phyloP scores from a whole-genome alignment of 2,113 vertebrate genomes.

The Myrmecophaga tridactyla region DNA sequence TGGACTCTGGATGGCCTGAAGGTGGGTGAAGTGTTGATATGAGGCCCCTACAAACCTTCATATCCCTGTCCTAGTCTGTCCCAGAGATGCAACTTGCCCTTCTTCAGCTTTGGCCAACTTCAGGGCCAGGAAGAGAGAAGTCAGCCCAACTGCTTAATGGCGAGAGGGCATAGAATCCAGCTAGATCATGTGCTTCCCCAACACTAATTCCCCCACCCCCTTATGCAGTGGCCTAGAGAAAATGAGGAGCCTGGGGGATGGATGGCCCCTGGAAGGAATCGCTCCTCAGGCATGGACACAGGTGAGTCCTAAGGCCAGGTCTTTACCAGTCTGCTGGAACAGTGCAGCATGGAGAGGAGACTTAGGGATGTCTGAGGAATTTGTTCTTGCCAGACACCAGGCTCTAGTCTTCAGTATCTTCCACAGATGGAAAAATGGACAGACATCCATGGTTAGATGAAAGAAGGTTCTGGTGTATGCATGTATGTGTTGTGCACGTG shows the following conservation, averaged over 20 bases:
- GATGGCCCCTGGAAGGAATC: not conserved
- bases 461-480: constrained; percentile 62
- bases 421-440: not conserved
- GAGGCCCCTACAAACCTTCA: not conserved
- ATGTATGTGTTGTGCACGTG: constrained; percentile 72
- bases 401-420: not conserved
- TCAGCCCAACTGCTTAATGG: not conserved
- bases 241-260: not conserved
- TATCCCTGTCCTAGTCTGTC: not conserved
- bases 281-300: not conserved
- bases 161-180: not conserved
- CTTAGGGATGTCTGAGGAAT: not conserved
- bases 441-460: not conserved
- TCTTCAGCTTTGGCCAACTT: not conserved
- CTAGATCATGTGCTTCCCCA: not conserved
- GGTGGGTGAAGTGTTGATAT: not conserved
- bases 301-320: not conserved
- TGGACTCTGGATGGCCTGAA: not conserved
- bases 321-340: not conserved
- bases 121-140: not conserved
- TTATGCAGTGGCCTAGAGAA: constrained; percentile 4
- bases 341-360: not conserved
- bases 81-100: not conserved
- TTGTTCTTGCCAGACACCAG: not conserved
- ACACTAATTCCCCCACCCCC: not conserved